Percentiles rank a stretch among this genome's conserved stretches.
Conservation (phyloP, 2,888 invertebrate species). For the Azorinus chamasolen region DNA sequence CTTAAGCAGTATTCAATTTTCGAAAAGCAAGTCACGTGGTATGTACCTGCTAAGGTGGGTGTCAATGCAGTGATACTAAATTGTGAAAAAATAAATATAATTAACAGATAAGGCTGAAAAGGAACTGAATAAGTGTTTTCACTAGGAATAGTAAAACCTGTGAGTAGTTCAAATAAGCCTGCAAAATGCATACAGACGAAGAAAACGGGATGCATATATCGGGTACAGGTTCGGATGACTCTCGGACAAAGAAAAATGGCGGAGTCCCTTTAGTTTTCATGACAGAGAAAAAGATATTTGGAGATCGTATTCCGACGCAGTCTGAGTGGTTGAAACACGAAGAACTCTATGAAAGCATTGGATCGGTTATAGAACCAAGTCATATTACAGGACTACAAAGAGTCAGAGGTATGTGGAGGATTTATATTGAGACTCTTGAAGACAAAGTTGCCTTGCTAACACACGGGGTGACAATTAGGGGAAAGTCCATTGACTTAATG, state of each 20-base stretch:
- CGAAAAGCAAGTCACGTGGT: too few relatives aligned
- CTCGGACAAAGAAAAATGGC: too few relatives aligned
- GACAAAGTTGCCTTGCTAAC: not conserved
- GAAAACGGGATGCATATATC: too few relatives aligned
- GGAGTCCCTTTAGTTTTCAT: slow-evolving; percentile 5
- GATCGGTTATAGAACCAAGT: not conserved
- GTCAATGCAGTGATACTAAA: not conserved
- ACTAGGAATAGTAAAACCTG: too few relatives aligned
- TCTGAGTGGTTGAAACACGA: slow-evolving; percentile 14
- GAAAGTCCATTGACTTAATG: not conserved
- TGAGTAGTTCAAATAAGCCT: too few relatives aligned
- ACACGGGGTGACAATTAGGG: slow-evolving; percentile 5
- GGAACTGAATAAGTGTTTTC: too few relatives aligned
- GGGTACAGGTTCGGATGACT: too few relatives aligned
- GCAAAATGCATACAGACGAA: too few relatives aligned
- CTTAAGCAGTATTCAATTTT: too few relatives aligned
- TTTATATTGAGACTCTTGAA: slow-evolving; percentile 9
- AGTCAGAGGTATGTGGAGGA: slow-evolving; percentile 19
- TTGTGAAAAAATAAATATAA: not conserved
- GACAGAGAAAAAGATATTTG: not conserved
- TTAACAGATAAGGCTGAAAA: not conserved
- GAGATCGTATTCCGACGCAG: not conserved
- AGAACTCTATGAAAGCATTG: too few relatives aligned
- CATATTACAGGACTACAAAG: slow-evolving; percentile 23
- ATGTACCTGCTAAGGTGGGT: not conserved